Percentiles rank a stretch among this genome's conserved stretches.
These are phyloP conservation scores for Hydraecia micacea DNA, from an alignment of 2,888 invertebrate species.

Conservation along the genomic window DNA sequence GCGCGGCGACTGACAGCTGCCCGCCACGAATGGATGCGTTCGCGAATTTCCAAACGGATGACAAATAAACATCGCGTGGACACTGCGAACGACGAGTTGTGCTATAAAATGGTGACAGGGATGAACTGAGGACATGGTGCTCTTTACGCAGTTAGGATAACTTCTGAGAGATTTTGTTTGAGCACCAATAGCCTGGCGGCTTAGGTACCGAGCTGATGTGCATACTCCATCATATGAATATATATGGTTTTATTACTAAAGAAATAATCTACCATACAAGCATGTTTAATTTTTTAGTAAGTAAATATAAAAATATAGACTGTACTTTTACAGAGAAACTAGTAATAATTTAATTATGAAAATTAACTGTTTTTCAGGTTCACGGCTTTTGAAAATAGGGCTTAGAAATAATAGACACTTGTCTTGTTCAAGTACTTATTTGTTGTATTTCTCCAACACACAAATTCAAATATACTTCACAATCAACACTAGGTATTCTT, in stretches of 20 bases:
- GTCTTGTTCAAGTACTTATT: too few relatives aligned
- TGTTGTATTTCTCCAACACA: too few relatives aligned
- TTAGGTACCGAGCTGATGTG: background rate
- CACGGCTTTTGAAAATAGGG: too few relatives aligned
- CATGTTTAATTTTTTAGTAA: background rate
- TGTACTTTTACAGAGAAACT: too few relatives aligned
- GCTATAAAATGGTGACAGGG: constrained; percentile 47
- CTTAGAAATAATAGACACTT: too few relatives aligned
- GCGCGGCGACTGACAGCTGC: constrained; percentile 53
- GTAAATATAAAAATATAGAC: too few relatives aligned
- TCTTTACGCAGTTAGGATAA: background rate
- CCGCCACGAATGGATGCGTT: constrained; percentile 57
- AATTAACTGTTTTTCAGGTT: too few relatives aligned
- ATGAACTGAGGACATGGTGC: constrained; percentile 8
- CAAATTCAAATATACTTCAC: too few relatives aligned
- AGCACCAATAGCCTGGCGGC: background rate
- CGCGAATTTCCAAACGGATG: constrained; percentile 55
- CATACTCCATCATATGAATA: background rate
- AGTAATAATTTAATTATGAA: too few relatives aligned
- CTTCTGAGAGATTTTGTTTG: background rate
- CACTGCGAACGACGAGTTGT: constrained; percentile 15
- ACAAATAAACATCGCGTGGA: constrained; percentile 50
- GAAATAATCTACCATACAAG: background rate
- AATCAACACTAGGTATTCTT: too few relatives aligned
- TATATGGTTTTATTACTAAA: background rate